phyloP scores from a whole-genome alignment of 2,113 vertebrate species.

The Triplophysa siluroides region DNA sequence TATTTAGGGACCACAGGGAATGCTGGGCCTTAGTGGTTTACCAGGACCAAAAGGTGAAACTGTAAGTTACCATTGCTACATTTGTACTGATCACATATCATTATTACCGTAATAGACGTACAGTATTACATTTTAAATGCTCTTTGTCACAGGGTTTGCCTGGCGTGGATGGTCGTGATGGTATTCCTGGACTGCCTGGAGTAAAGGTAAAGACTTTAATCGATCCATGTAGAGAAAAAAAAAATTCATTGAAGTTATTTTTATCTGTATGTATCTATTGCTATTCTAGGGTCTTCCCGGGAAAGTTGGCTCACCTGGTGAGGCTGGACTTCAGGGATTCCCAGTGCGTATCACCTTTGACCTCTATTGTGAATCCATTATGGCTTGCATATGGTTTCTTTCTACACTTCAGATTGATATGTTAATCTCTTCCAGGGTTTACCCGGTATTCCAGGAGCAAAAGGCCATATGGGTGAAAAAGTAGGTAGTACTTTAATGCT shows the following conservation, averaged over 20 bases:
- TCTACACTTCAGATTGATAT: background rate
- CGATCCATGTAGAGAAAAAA: background rate
- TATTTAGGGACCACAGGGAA: slow-evolving; percentile 80
- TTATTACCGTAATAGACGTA: background rate
- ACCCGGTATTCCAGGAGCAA: slow-evolving; percentile 84
- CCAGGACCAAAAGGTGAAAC: slow-evolving; percentile 89
- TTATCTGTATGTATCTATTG: slow-evolving; percentile 22
- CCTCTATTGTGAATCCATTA: background rate
- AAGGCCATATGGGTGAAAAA: slow-evolving; percentile 81
- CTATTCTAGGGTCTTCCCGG: slow-evolving; percentile 85
- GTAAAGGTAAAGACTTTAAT: slow-evolving; percentile 77
- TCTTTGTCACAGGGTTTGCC: slow-evolving; percentile 80
- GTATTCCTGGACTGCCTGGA: slow-evolving; percentile 92
- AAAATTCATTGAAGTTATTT: background rate
- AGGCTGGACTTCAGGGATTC: slow-evolving; percentile 84
- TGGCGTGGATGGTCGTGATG: slow-evolving; percentile 88
- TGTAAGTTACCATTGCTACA: slow-evolving; percentile 72
- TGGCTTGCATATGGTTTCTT: background rate
- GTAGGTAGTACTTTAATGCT: slow-evolving; percentile 66
- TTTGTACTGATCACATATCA: background rate
- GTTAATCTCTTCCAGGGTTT: slow-evolving; percentile 75
- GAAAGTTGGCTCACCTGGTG: slow-evolving; percentile 88
- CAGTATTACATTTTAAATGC: background rate
- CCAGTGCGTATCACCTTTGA: slow-evolving; percentile 79
- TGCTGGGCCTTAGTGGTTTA: slow-evolving; percentile 84